Conservation (phyloP, 2,888 invertebrate species). For the Cordilura impudica region DNA sequence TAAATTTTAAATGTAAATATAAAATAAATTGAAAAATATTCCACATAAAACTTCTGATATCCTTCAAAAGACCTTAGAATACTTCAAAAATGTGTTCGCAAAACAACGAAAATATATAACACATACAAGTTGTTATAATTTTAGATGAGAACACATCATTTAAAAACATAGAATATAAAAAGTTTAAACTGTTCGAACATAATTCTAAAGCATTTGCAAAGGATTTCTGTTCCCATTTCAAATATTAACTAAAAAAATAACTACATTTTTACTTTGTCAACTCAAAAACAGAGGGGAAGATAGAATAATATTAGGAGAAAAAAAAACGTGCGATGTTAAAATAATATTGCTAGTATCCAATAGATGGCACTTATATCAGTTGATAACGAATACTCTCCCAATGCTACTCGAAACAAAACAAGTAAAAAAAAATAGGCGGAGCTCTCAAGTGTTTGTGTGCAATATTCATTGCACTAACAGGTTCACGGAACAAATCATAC, state of each 20-base stretch:
- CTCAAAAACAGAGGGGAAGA: slow-evolving; percentile 42
- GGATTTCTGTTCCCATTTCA: background rate
- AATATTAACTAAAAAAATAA: background rate
- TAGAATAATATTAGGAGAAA: too few relatives aligned
- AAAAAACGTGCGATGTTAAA: background rate
- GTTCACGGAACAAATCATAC: background rate
- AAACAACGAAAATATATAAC: background rate
- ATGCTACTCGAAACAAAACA: slow-evolving; percentile 1
- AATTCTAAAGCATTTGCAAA: background rate
- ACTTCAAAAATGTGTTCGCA: too few relatives aligned
- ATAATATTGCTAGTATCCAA: background rate
- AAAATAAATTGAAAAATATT: too few relatives aligned
- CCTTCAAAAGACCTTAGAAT: too few relatives aligned
- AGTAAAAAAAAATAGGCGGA: slow-evolving; percentile 72
- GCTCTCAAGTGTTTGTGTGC: slow-evolving; percentile 62
- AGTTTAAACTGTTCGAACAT: background rate
- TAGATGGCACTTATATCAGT: slow-evolving; percentile 32
- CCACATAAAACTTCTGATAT: too few relatives aligned
- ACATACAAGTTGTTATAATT: background rate
- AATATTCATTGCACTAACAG: background rate
- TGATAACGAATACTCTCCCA: background rate
- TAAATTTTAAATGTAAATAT: too few relatives aligned
- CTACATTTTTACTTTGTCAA: background rate
- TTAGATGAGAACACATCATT: background rate
- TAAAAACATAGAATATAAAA: background rate